Evolutionary conservation across 1,140 invertebrate genomes (phyloP).

Genomic region (Drosophila lacertosa): DNA sequence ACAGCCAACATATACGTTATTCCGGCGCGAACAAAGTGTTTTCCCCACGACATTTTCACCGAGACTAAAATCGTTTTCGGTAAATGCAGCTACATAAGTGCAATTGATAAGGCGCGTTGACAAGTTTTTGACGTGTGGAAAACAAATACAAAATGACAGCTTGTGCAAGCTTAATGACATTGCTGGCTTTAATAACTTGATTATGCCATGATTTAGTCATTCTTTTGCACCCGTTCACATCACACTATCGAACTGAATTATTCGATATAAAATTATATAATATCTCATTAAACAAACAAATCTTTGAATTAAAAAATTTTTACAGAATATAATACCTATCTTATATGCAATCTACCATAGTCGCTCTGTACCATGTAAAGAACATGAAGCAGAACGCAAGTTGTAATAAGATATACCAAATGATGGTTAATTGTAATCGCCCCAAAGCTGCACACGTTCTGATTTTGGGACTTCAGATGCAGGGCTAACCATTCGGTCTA

Average conservation of each 20-base stretch:
- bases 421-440: conserved; percentile 25
- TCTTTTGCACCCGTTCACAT: neutral
- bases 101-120: too few species aligned
- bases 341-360: conserved; percentile 2
- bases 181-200: neutral
- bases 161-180: neutral
- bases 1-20: neutral
- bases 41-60: neutral
- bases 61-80: too few species aligned
- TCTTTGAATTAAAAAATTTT: too few species aligned
- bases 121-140: too few species aligned
- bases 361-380: conserved; percentile 49
- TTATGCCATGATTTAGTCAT: neutral
- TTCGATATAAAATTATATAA: too few species aligned
- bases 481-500: conserved; percentile 44
- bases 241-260: too few species aligned
- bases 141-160: neutral
- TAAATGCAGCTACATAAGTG: too few species aligned
- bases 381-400: conserved; percentile 19
- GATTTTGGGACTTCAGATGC: conserved; percentile 47
- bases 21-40: neutral
- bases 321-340: too few species aligned
- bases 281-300: too few species aligned
- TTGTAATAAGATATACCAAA: neutral
- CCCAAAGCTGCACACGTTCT: conserved; percentile 18